A percentile compares a stretch with the other conserved stretches of the same genome.
Conservation (phyloP, 2,113 vertebrate genomes). For the Phocoena sinus region DNA sequence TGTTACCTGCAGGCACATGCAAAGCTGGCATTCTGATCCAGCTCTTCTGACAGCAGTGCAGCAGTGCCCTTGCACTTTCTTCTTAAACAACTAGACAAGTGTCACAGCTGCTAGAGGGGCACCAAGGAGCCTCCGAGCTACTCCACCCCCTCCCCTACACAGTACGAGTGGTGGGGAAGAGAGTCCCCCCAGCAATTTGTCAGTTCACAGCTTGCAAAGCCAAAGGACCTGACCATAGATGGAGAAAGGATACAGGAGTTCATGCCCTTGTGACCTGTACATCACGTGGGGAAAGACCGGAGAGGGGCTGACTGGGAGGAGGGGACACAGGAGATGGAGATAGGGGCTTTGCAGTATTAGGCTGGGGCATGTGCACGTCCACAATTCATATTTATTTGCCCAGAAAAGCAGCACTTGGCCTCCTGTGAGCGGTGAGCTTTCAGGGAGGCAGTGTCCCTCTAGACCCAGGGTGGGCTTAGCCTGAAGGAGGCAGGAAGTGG, state of each 20-base stretch:
- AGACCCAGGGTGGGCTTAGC: background rate
- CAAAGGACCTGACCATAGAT: background rate
- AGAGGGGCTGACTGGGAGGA: background rate
- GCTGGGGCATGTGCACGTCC: background rate
- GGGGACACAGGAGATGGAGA: background rate
- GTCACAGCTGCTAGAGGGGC: background rate
- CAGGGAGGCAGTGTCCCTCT: background rate
- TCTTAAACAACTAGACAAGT: background rate
- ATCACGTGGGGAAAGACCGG: background rate
- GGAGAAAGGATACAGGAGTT: background rate
- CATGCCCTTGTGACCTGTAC: background rate
- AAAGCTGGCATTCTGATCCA: background rate
- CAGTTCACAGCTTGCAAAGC: background rate
- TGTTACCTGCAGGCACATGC: background rate
- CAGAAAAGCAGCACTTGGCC: background rate
- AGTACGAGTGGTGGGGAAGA: background rate
- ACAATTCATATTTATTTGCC: background rate
- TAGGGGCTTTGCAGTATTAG: background rate
- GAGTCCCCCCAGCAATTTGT: background rate
- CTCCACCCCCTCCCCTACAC: rapidly evolving
- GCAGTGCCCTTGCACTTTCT: background rate
- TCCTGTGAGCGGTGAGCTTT: background rate
- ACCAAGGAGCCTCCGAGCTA: background rate
- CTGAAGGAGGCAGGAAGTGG: background rate
- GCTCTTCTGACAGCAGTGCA: background rate